Percentiles rank a stretch among this genome's conserved stretches.
phyloP scores from a whole-genome alignment of 2,888 invertebrate genomes.

The Lasioglossum oenotherae region DNA sequence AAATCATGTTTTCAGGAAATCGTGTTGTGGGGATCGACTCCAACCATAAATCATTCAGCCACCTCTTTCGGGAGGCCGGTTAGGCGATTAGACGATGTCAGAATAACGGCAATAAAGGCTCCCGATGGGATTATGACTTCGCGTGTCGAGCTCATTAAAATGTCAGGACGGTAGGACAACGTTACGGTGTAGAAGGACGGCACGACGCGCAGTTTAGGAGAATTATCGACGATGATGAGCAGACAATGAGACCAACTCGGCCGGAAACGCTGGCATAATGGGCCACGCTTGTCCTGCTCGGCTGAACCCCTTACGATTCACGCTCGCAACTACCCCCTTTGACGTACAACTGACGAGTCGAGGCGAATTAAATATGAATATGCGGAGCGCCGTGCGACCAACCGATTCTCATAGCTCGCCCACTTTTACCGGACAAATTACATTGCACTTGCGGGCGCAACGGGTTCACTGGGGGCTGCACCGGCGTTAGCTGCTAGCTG shows the following conservation, averaged over 20 bases:
- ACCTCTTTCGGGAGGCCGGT: neutral
- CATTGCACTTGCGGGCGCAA: slow-evolving; percentile 44
- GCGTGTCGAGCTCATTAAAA: slow-evolving; percentile 65
- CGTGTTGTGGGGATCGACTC: neutral
- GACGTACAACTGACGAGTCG: slow-evolving; percentile 65
- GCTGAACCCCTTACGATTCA: slow-evolving; percentile 56
- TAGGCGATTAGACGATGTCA: neutral
- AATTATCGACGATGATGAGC: slow-evolving; percentile 78
- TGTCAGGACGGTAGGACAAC: slow-evolving; percentile 48
- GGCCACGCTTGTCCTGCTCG: slow-evolving; percentile 57
- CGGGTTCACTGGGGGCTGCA: neutral
- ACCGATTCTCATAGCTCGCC: slow-evolving; percentile 64
- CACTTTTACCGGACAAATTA: slow-evolving; percentile 47
- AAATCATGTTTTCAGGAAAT: too few species aligned
- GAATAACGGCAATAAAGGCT: slow-evolving; percentile 17
- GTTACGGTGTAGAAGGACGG: slow-evolving; percentile 37
- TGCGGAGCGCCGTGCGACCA: slow-evolving; percentile 59
- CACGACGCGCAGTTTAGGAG: slow-evolving; percentile 58
- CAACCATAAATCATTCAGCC: neutral
- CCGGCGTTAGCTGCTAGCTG: neutral
- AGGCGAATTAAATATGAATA: slow-evolving; percentile 75
- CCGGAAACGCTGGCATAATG: slow-evolving; percentile 68
- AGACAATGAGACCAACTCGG: slow-evolving; percentile 60
- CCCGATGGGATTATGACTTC: slow-evolving; percentile 12
- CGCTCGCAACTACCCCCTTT: slow-evolving; percentile 59